Evolutionary conservation across 2,888 invertebrate genomes (phyloP), one percentile per base, ranked within the genome.

Genomic region (Pecten maximus): DNA sequence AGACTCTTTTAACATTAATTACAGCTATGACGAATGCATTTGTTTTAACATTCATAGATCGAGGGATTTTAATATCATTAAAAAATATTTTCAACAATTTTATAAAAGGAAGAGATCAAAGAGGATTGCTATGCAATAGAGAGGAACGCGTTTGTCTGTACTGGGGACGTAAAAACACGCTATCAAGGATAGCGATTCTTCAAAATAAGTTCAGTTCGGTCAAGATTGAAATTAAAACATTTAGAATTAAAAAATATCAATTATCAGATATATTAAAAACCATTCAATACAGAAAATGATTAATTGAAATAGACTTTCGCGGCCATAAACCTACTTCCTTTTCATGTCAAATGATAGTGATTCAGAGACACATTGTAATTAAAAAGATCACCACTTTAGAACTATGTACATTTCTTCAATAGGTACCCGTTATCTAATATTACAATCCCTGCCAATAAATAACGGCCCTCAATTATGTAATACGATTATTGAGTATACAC

Each of bases 141-240:
- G 12, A 44, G 12, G 44, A 4, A 44, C 4, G 44, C 12, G 12
- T 44, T 44, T 44, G 44, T 44, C 12, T 54, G 19, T 15, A 48
- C 48, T 48, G 48, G 1, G 12, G 48, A 48, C 48, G 19, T 2
- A 4, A 48, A 8, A 23, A n/a, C 54, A 23, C 2, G 6, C 54
- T 19, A 19, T 54, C 54, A 23, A 23, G 54, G 19, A 35, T 28
- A 74, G 35, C 10, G 23, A 12, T 74, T 3, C 74, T 74, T 74
- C 74, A 74, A 74, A 35, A 12, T 74, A 74, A 35, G 74, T 74
- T 74, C 74, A 35, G 35, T 74, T 74, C 35, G 74, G 74, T 74
- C 74, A 74, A 23, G 60, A 60, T n/a, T 16, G 60, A 60, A 60
- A 60, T 6, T 6, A 60, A 60, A 6, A 60, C 23, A n/a, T 60